A percentile compares a stretch with the other conserved stretches of the same genome.
Evolutionary conservation across 2,888 invertebrate species (phyloP).

Genomic region (Ommatoiulus sabulosus): DNA sequence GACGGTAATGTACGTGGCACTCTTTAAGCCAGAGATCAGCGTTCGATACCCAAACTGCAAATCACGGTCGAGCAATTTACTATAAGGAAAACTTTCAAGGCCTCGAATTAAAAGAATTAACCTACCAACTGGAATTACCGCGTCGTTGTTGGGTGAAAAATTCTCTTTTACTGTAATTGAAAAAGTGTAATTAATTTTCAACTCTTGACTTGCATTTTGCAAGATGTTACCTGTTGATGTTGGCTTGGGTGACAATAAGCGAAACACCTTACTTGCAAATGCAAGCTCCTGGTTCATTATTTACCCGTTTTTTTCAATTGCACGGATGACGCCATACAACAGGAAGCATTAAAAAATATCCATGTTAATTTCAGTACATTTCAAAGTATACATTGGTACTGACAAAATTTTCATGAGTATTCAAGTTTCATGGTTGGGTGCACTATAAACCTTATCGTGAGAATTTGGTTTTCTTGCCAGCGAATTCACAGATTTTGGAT

Average conservation of each 20-base stretch:
- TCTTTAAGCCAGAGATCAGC: not conserved
- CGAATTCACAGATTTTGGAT: too few relatives aligned
- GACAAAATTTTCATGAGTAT: not conserved
- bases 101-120: not conserved
- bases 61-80: not conserved
- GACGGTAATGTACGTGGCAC: not conserved
- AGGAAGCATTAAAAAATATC: not conserved
- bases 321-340: not conserved
- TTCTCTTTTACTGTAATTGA: not conserved
- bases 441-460: too few relatives aligned
- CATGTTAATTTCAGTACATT: not conserved
- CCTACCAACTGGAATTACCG: not conserved
- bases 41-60: not conserved
- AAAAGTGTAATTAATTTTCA: not conserved
- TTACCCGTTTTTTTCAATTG: not conserved
- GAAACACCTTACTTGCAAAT: not conserved
- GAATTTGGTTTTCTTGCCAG: too few relatives aligned
- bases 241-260: not conserved
- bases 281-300: not conserved
- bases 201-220: constrained; percentile 5
- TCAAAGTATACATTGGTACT: not conserved
- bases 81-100: not conserved
- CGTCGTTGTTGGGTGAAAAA: not conserved
- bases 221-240: not conserved
- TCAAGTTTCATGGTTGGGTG: not conserved